phyloP scores from a whole-genome alignment of 2,797 vertebrate species.

The Sitta carolinensis region DNA sequence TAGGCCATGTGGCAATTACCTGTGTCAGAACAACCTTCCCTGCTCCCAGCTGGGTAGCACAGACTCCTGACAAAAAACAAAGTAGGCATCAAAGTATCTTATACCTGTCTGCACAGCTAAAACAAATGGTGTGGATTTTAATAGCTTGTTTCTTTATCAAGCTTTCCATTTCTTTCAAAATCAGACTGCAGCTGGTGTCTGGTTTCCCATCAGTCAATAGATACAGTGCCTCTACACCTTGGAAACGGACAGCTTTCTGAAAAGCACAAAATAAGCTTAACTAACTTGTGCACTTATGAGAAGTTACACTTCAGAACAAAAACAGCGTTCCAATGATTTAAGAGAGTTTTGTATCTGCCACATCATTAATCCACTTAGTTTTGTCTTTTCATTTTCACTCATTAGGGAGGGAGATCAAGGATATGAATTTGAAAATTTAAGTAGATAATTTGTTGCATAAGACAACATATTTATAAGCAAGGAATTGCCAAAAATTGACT shows the following conservation, averaged over 20 bases:
- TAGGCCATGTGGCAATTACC: not conserved
- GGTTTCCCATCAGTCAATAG: constrained; percentile 83
- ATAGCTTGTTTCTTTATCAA: constrained; percentile 53
- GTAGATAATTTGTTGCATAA: not conserved
- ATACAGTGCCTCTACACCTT: constrained; percentile 76
- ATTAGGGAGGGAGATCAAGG: not conserved
- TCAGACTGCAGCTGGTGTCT: constrained; percentile 77
- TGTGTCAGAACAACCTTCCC: not conserved
- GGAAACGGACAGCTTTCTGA: constrained; percentile 77
- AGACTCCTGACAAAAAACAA: not conserved
- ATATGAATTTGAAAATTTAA: not conserved
- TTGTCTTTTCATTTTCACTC: not conserved
- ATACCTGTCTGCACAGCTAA: constrained; percentile 76
- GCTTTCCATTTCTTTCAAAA: constrained; percentile 72
- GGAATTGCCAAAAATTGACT: not conserved
- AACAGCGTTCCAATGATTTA: not conserved
- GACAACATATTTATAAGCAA: not conserved
- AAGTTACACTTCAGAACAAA: not conserved
- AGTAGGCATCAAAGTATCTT: not conserved
- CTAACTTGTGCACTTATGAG: not conserved
- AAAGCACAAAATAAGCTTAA: constrained; percentile 17
- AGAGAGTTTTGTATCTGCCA: not conserved
- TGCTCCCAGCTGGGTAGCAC: not conserved
- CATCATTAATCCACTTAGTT: not conserved
- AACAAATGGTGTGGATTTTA: constrained; percentile 80